phyloP scores from a whole-genome alignment of 2,797 vertebrate genomes.

The Tangara arthus region DNA sequence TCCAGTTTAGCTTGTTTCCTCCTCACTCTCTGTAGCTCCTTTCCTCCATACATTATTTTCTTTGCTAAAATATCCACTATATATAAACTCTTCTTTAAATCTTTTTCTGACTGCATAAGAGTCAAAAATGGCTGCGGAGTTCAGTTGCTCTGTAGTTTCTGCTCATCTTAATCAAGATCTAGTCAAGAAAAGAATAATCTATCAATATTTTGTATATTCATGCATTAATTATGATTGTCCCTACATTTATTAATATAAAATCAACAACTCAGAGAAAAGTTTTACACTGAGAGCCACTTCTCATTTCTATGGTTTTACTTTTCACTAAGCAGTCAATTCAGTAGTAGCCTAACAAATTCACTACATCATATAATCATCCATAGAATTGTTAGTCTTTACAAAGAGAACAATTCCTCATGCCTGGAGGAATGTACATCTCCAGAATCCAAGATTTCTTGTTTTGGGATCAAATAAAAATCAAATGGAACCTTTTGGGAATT shows the following conservation, averaged over 20 bases:
- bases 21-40: background rate
- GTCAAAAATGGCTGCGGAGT: background rate
- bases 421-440: background rate
- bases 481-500: background rate
- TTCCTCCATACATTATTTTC: background rate
- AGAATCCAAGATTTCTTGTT: background rate
- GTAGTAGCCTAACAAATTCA: background rate
- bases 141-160: background rate
- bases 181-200: background rate
- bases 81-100: background rate
- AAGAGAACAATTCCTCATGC: background rate
- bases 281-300: background rate
- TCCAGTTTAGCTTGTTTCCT: background rate
- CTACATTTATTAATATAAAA: background rate
- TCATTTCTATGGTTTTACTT: background rate
- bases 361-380: background rate
- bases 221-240: background rate
- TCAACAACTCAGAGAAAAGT: background rate
- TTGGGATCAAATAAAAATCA: background rate
- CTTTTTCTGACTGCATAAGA: background rate
- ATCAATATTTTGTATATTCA: background rate
- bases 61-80: background rate
- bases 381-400: background rate
- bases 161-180: background rate
- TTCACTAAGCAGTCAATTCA: background rate